These are phyloP conservation scores for Nowickia ferox DNA, from an alignment of 2,888 invertebrate genomes.

Conservation along the genomic window DNA sequence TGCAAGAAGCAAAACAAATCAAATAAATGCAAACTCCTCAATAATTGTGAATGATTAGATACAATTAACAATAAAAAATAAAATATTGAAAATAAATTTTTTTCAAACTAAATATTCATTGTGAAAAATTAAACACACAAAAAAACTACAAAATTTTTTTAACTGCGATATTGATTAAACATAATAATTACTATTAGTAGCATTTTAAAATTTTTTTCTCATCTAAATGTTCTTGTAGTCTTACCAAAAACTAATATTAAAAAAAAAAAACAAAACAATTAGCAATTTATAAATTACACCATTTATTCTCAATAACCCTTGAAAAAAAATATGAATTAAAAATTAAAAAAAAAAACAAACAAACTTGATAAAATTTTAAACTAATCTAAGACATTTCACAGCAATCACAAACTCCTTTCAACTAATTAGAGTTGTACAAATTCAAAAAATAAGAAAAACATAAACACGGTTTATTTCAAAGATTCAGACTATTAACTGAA, in stretches of 20 bases:
- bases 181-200: conserved; percentile 56
- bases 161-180: conserved; percentile 66
- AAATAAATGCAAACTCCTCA: conserved; percentile 63
- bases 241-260: conserved; percentile 46
- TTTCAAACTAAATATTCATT: conserved; percentile 42
- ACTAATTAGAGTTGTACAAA: background rate
- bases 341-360: background rate
- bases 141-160: conserved; percentile 45
- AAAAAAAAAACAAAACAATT: conserved; percentile 22
- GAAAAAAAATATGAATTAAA: conserved; percentile 7
- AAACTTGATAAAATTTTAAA: no score
- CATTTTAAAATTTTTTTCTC: conserved; percentile 64
- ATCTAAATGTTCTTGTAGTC: conserved; percentile 68
- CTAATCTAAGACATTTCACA: background rate
- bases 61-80: conserved; percentile 30
- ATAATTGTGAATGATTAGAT: conserved; percentile 65
- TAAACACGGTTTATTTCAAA: background rate
- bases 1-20: conserved; percentile 28
- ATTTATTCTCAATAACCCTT: conserved; percentile 20
- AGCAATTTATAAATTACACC: conserved; percentile 23
- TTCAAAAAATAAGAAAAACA: no score
- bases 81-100: conserved; percentile 52
- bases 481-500: background rate
- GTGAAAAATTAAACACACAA: conserved; percentile 5
- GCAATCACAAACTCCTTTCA: conserved; percentile 13